Conservation (phyloP, 2,888 invertebrate species). For the Monoplex corrugatus region DNA sequence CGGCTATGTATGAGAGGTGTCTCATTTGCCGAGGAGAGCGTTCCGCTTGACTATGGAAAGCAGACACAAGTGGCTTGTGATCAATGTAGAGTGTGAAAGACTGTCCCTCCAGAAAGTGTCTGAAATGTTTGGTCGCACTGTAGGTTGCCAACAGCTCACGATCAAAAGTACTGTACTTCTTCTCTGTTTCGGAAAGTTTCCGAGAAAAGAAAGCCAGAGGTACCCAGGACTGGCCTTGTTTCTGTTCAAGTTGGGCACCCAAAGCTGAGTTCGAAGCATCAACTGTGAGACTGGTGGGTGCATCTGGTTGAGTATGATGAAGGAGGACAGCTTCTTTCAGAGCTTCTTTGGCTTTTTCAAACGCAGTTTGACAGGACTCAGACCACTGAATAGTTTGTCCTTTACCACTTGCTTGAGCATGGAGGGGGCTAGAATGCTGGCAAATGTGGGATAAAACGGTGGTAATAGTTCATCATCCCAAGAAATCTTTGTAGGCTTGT, state of each 20-base stretch:
- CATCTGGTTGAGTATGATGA: conserved; percentile 42
- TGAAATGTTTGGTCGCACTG: conserved; percentile 34
- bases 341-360: conserved; percentile 43
- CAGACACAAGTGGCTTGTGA: conserved; percentile 40
- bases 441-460: conserved; percentile 39
- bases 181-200: conserved; percentile 43
- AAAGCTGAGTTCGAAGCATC: conserved; percentile 39
- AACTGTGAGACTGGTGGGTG: conserved; percentile 45
- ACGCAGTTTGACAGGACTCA: conserved; percentile 41
- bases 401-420: conserved; percentile 50
- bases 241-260: conserved; percentile 47
- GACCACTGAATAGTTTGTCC: conserved; percentile 49
- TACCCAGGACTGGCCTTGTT: conserved; percentile 46
- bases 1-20: conserved; percentile 44
- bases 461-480: conserved; percentile 52
- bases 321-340: conserved; percentile 45
- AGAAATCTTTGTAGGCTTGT: conserved; percentile 47
- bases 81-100: conserved; percentile 40
- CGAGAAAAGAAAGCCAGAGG: conserved; percentile 45
- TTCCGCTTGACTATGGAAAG: conserved; percentile 34
- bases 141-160: conserved; percentile 26
- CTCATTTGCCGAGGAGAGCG: conserved; percentile 46
- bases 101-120: conserved; percentile 39
- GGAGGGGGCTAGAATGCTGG: conserved; percentile 36
- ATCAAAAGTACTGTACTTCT: conserved; percentile 36